Evolutionary conservation across 2,888 invertebrate genomes (phyloP), one percentile per base, ranked within the genome.

Genomic region (Coremacera marginata): DNA sequence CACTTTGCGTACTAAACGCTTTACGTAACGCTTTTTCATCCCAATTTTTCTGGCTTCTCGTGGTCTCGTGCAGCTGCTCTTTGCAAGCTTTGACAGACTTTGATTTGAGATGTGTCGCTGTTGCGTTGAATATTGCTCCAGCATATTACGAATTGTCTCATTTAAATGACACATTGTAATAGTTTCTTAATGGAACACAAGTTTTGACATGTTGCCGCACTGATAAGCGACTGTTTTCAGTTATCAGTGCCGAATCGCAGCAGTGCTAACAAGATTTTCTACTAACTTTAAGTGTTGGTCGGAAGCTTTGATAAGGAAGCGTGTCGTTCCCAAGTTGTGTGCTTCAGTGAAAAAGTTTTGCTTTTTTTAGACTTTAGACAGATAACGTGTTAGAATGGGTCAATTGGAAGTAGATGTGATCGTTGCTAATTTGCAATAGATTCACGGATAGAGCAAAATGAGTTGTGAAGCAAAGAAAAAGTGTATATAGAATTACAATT

Each of bases 11-110:
- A 85, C 79, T 19, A 84, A 62, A 34, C 85, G 84, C 73, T 87
- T 87, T 4, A 84, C 82, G 68, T 83, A 82, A 60, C 87, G 86
- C 75, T 83, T 86, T 51, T 83, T 85, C 79, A 87, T 80, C 22
- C 14, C 16, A 49, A 68, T 60, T 62, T 55, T 70, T 7, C 19
- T 57, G 5, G 31, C 31, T 5, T 31, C 63, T 34, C 1, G 55
- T 9, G 4, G 25, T 11, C 25, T 14, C 44, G 68, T 14, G 34
- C 22, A 37, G 25, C 11, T 52, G 14, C 60, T 14, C 44, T 5
- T 11, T 60, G 49, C 49, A 0, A 14, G n/a, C 62, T 19, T 27
- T 19, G 60, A 22, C 60, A 19, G 25, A 72, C 44, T 72, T 62
- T 5, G 16, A 16, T 7, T 16, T 8, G 52, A 34, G 0, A 19